phyloP scores from a whole-genome alignment of 2,797 vertebrate species.

The Pseudocheirus occidentalis region DNA sequence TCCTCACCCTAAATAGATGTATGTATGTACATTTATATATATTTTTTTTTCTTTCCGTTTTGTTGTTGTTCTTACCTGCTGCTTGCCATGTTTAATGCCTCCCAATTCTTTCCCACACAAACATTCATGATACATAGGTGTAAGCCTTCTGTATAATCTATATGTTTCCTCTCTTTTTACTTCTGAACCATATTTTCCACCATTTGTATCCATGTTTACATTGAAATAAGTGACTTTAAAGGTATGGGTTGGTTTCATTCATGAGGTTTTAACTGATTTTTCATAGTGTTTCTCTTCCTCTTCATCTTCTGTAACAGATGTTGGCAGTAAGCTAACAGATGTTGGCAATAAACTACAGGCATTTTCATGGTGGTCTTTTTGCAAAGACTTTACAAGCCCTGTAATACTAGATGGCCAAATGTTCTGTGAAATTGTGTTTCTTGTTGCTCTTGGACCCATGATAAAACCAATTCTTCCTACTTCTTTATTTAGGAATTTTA shows the following conservation, averaged over 20 bases:
- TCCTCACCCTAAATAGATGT: neutral
- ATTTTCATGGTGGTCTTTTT: constrained; percentile 3
- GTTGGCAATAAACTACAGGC: neutral
- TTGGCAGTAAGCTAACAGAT: no score
- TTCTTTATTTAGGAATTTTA: neutral
- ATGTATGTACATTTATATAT: no score
- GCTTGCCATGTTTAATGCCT: neutral
- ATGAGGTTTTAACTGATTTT: neutral
- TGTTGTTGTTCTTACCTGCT: neutral
- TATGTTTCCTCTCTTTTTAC: neutral
- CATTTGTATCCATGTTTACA: neutral
- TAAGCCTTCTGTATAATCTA: neutral
- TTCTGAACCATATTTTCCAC: neutral
- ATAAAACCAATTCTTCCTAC: neutral
- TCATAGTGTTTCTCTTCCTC: neutral
- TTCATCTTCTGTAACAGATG: neutral
- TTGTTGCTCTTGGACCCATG: neutral
- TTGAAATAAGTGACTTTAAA: neutral
- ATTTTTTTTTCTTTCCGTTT: neutral
- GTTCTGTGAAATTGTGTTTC: neutral
- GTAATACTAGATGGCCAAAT: neutral
- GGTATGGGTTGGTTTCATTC: neutral
- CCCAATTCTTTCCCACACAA: neutral
- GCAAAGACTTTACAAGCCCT: neutral
- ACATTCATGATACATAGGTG: neutral